A percentile compares a stretch with the other conserved stretches of the same genome.
Conservation (phyloP, 2,113 vertebrate species). For the Lota lota region DNA sequence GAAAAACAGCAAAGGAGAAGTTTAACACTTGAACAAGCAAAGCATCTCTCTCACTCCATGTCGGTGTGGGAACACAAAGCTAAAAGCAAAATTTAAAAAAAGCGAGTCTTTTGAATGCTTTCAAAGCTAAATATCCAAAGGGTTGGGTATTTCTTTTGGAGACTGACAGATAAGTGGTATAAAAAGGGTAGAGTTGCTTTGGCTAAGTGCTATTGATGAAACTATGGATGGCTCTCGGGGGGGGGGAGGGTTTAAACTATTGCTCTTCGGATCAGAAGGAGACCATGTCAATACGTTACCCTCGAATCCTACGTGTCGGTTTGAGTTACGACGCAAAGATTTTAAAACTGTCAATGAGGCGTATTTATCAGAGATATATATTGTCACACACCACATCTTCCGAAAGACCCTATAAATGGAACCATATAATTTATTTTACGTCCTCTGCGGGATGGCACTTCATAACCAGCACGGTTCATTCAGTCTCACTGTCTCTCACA, state of each 20-base stretch:
- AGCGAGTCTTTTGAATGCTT: background rate
- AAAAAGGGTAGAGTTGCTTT: conserved; percentile 37
- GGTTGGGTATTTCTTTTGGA: conserved; percentile 22
- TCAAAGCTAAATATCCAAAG: conserved; percentile 12
- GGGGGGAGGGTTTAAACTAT: conserved; percentile 17
- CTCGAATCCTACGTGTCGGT: conserved; percentile 27
- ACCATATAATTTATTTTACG: too few species aligned
- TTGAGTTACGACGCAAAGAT: conserved; percentile 17
- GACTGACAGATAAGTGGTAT: conserved; percentile 31
- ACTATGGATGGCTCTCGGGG: conserved; percentile 43
- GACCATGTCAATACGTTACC: conserved; percentile 43
- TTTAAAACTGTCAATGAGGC: conserved; percentile 21
- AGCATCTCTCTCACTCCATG: conserved; percentile 14
- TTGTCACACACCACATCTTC: background rate
- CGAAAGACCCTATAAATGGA: too few species aligned
- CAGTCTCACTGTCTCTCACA: too few species aligned
- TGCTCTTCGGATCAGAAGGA: conserved; percentile 56
- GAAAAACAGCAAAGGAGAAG: background rate
- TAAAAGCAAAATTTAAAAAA: conserved; percentile 10
- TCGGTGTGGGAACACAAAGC: conserved; percentile 10
- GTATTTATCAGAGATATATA: conserved; percentile 1
- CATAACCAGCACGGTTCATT: too few species aligned
- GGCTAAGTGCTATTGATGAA: conserved; percentile 58
- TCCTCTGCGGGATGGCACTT: too few species aligned
- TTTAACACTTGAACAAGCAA: conserved; percentile 7